phyloP scores from a whole-genome alignment of 1,140 invertebrate genomes.

The Melitaea cinxia region DNA sequence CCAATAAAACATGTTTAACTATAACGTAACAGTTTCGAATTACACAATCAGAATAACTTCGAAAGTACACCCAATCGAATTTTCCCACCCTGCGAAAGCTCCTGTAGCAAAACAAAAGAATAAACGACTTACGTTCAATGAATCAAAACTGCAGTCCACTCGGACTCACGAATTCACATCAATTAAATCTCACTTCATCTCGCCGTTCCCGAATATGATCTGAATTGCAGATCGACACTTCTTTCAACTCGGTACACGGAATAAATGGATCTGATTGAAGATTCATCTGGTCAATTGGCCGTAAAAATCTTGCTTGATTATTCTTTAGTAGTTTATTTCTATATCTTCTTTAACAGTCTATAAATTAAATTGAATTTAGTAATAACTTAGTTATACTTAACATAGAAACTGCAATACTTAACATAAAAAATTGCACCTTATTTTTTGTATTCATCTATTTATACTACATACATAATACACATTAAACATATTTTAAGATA shows the following conservation, averaged over 20 bases:
- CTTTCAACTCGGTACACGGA: conserved; percentile 44
- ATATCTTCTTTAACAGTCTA: no score
- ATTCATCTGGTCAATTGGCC: conserved; percentile 34
- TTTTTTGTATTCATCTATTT: no score
- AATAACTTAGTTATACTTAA: no score
- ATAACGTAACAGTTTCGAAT: background rate
- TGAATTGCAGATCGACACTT: conserved; percentile 66
- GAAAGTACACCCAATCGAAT: background rate
- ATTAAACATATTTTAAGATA: no score
- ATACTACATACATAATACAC: no score
- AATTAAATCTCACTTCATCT: conserved; percentile 61
- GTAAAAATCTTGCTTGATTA: conserved; percentile 18
- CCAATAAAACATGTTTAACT: background rate
- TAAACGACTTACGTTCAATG: conserved; percentile 12
- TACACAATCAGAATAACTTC: background rate
- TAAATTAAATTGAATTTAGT: no score
- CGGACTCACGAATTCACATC: conserved; percentile 53
- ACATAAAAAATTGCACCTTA: no score
- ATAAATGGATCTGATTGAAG: conserved; percentile 59
- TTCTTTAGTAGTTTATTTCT: conserved; percentile 10
- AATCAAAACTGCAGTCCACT: conserved; percentile 20
- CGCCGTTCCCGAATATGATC: conserved; percentile 43
- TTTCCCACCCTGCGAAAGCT: background rate
- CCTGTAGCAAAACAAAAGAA: background rate
- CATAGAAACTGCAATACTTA: no score